Conservation (phyloP, 1,140 invertebrate genomes). For the Scaptomyza graminum region DNA sequence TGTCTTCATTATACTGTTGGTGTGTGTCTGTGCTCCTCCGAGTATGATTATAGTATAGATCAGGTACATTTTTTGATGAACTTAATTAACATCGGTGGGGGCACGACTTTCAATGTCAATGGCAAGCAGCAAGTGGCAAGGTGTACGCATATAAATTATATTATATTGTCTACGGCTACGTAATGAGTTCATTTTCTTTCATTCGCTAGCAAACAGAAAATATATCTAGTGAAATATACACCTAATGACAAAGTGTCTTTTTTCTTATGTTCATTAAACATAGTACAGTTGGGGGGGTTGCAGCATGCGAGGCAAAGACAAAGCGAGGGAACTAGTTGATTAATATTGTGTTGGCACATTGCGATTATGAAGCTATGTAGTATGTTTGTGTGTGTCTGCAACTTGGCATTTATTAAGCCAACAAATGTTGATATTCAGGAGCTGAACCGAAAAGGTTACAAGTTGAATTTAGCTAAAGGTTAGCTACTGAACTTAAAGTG, state of each 20-base stretch:
- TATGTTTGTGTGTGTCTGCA: too few species aligned
- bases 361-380: constrained; percentile 20
- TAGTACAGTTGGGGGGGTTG: too few species aligned
- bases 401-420: constrained; percentile 4
- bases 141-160: constrained; percentile 50
- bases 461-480: not conserved
- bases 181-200: constrained; percentile 72
- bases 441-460: not conserved
- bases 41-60: not conserved
- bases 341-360: constrained; percentile 41
- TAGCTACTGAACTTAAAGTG: not conserved
- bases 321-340: constrained; percentile 24
- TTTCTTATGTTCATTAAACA: constrained; percentile 10
- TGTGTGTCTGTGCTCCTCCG: not conserved
- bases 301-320: too few species aligned
- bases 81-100: constrained; percentile 70
- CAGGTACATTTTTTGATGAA: constrained; percentile 56
- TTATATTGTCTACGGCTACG: constrained; percentile 12
- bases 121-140: constrained; percentile 36
- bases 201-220: constrained; percentile 21
- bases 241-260: constrained; percentile 44
- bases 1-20: constrained; percentile 54
- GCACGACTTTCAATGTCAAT: constrained; percentile 76
- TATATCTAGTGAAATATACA: constrained; percentile 34
- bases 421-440: not conserved